Evolutionary conservation across 2,888 invertebrate genomes (phyloP), one percentile per base, ranked within the genome.

Genomic region (Bellardia bayeri): DNA sequence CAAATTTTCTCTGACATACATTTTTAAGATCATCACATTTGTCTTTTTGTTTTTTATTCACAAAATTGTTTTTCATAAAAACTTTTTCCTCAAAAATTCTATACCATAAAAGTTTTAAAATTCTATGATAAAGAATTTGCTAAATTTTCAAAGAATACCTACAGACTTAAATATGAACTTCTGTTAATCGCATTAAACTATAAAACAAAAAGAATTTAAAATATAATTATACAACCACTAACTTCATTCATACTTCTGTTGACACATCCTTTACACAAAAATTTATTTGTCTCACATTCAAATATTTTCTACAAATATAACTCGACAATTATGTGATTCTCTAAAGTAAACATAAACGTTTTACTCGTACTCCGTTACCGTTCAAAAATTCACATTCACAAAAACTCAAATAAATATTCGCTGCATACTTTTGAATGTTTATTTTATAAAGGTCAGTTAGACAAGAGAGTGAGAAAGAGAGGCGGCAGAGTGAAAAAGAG

Each of bases 361-460:
- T 58, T 23, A 14, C 37, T 37, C 14, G 61, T 30, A 30, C 9
- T 58, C 11, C 5, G 5, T 9, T 23, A 30, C 8, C 7, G 30
- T 23, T 23, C 13, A 58, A 58, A 56, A 72, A 37, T 23, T 23
- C 30, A 30, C 11, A 63, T 23, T 23, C 49, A 63, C 61, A 16
- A 42, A 7, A 13, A 56, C 68, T 79, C 14, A 23, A 61, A 69
- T 49, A 51, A 80, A 80, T 80, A 71, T 40, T 30, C 33, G 9
- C 37, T 30, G 63, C 51, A 80, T 51, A 80, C 63, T 80, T 80
- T 63, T 40, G 2, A 69, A 61, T 1, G 49, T 71, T 61, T 30
- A 7, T 51, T 37, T 69, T 13, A 9, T 14, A 51, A 7, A 40
- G 6, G 16, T 7, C 23, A 23, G 23, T 23, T 40, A 7, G 3